Conservation (phyloP, 2,113 vertebrate species). For the Crocuta crocuta region DNA sequence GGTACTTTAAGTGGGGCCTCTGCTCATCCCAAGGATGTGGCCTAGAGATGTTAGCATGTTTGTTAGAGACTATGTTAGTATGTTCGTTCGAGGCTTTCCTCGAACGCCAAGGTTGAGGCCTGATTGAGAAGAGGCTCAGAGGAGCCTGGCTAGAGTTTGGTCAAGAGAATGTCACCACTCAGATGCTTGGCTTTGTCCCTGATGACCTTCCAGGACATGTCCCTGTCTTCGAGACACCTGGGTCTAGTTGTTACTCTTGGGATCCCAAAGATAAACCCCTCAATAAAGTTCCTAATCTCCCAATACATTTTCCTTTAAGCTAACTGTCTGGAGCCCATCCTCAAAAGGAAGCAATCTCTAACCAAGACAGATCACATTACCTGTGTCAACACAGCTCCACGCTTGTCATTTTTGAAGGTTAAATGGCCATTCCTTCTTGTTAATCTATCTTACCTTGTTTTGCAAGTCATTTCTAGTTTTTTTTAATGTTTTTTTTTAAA, state of each 20-base stretch:
- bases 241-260: neutral
- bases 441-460: neutral
- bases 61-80: neutral
- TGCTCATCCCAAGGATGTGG: neutral
- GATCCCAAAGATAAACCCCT: neutral
- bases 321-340: neutral
- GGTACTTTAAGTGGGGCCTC: neutral
- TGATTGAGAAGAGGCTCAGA: neutral
- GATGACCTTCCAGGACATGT: neutral
- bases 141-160: neutral
- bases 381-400: neutral
- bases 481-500: too few relatives aligned
- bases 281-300: neutral
- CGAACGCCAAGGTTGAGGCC: neutral
- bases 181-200: neutral
- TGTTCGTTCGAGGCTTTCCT: neutral
- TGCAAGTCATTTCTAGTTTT: neutral
- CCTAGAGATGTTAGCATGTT: neutral
- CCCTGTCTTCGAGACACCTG: neutral
- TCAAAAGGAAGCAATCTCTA: neutral
- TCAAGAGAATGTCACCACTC: neutral
- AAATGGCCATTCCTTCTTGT: neutral
- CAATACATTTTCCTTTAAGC: neutral
- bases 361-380: neutral
- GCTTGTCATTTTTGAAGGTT: slow-evolving; percentile 17